Percentiles rank a stretch among this genome's conserved stretches.
phyloP scores from a whole-genome alignment of 2,797 vertebrate genomes.

The Echiichthys vipera region DNA sequence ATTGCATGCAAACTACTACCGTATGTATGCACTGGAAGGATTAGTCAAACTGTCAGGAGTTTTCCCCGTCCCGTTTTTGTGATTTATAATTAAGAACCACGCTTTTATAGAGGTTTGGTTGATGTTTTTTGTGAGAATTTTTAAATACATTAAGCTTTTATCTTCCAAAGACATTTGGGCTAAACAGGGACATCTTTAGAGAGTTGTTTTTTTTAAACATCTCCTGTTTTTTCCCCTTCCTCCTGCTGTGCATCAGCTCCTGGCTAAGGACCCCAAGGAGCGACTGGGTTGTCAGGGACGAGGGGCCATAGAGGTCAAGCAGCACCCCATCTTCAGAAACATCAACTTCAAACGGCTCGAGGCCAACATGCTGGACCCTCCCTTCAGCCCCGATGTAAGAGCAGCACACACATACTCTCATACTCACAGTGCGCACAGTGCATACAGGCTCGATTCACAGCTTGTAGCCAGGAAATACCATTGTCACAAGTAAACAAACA shows the following conservation, averaged over 20 bases:
- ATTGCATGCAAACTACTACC: constrained; percentile 24
- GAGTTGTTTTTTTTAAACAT: constrained; percentile 6
- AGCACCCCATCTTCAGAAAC: constrained; percentile 91
- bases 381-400: constrained; percentile 94
- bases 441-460: constrained; percentile 14
- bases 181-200: neutral
- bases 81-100: constrained; percentile 4
- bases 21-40: constrained; percentile 29
- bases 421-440: neutral
- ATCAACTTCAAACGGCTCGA: constrained; percentile 94
- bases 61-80: neutral
- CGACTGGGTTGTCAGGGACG: constrained; percentile 88
- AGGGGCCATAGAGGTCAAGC: constrained; percentile 88
- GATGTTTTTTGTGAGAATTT: neutral
- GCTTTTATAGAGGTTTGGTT: neutral
- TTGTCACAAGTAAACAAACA: constrained; percentile 70
- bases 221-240: constrained; percentile 23
- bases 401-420: constrained; percentile 2
- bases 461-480: constrained; percentile 69
- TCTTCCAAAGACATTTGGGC: neutral
- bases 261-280: constrained; percentile 90
- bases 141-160: neutral
- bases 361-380: constrained; percentile 91
- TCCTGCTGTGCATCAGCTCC: constrained; percentile 79
- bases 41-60: constrained; percentile 36